phyloP scores from a whole-genome alignment of 2,797 vertebrate species.

The Gallinago stenura region DNA sequence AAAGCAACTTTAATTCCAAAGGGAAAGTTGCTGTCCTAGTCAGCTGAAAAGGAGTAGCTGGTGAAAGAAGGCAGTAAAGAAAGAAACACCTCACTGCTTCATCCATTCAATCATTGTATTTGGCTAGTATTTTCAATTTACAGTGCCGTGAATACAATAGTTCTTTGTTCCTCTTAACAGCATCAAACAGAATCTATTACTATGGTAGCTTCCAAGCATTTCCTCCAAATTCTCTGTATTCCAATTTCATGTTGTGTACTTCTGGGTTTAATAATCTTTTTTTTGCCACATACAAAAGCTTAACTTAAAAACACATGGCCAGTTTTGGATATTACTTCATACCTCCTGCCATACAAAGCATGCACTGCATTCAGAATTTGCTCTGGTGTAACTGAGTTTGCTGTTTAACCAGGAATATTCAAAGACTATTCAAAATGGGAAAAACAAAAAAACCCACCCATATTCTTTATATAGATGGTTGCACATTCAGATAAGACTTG shows the following conservation, averaged over 20 bases:
- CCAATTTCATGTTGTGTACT: neutral
- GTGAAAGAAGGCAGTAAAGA: neutral
- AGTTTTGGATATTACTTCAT: neutral
- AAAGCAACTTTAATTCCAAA: neutral
- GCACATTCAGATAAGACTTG: neutral
- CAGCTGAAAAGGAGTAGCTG: neutral
- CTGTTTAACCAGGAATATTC: neutral
- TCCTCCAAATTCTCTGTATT: neutral
- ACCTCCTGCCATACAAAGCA: neutral
- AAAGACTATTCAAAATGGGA: neutral
- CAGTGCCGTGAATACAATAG: neutral
- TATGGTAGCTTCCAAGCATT: neutral
- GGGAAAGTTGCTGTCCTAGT: neutral
- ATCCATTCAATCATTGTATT: neutral
- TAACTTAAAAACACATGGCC: neutral
- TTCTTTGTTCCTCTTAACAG: constrained; percentile 2
- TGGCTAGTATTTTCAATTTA: constrained; percentile 11
- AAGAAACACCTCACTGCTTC: neutral
- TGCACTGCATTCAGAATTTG: neutral
- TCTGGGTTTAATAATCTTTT: neutral
- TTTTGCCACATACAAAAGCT: neutral
- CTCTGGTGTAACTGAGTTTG: neutral
- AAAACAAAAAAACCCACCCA: accelerated
- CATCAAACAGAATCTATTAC: neutral
- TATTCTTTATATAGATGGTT: neutral